Percentiles rank a stretch among this genome's conserved stretches.
Conservation (phyloP, 2,888 invertebrate species). For the Nasonovia ribisnigri region DNA sequence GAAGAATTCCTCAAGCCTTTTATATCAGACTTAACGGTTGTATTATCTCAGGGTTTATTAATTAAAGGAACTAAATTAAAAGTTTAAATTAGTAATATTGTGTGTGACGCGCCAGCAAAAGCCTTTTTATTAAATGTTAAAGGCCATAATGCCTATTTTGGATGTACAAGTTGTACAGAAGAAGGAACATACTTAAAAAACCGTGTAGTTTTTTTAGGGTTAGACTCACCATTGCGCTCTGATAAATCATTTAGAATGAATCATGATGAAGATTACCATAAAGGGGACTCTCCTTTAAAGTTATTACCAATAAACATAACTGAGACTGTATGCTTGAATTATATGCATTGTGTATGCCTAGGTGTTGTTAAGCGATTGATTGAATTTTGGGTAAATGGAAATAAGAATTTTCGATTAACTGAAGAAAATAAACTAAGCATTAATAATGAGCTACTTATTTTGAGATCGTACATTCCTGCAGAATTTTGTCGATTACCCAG, state of each 20-base stretch:
- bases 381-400: conserved; percentile 25
- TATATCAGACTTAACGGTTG: neutral
- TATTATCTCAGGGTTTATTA: neutral
- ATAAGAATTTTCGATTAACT: conserved; percentile 18
- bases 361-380: neutral
- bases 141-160: conserved; percentile 19
- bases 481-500: no score
- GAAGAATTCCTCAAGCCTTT: conserved; percentile 20
- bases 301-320: conserved; percentile 14
- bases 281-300: neutral
- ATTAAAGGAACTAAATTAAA: neutral
- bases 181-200: neutral
- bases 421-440: neutral
- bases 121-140: conserved; percentile 3
- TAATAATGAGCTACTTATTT: neutral
- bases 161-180: conserved; percentile 10
- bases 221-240: neutral
- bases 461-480: neutral
- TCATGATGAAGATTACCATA: conserved; percentile 20
- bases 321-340: neutral
- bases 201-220: neutral
- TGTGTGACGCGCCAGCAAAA: neutral
- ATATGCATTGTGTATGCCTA: neutral
- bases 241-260: conserved; percentile 17
- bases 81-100: neutral